A percentile compares a stretch with the other conserved stretches of the same genome.
These are phyloP conservation scores for Halyomorpha halys DNA, from an alignment of 1,140 invertebrate species.

Conservation along the genomic window DNA sequence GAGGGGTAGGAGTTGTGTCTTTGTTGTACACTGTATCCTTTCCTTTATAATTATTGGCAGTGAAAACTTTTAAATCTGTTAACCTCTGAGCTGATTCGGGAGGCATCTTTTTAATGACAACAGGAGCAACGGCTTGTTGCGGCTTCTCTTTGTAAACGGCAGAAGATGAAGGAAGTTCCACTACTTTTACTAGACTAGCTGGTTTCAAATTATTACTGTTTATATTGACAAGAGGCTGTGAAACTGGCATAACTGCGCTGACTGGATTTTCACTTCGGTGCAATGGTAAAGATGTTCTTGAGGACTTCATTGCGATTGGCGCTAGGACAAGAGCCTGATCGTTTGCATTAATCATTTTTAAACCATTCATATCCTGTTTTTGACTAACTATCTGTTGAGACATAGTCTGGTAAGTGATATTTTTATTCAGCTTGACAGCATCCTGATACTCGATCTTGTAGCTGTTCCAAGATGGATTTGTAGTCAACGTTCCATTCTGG, in stretches of 20 bases:
- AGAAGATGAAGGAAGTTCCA: conserved; percentile 24
- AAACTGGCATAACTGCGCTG: neutral
- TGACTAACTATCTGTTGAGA: conserved; percentile 23
- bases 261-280: neutral
- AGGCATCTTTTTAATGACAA: conserved; percentile 24
- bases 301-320: neutral
- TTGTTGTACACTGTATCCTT: neutral
- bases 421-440: conserved; percentile 22
- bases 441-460: conserved; percentile 27
- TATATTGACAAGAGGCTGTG: neutral
- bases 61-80: neutral
- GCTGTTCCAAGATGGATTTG: conserved; percentile 25
- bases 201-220: conserved; percentile 6
- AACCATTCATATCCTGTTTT: conserved; percentile 24
- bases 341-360: conserved; percentile 23
- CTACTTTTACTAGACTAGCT: conserved; percentile 17
- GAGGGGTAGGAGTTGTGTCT: neutral
- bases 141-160: conserved; percentile 25
- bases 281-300: neutral
- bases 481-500: conserved; percentile 28
- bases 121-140: conserved; percentile 26
- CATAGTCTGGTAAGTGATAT: conserved; percentile 26
- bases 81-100: neutral
- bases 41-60: neutral
- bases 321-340: conserved; percentile 22